Conservation (phyloP, 2,113 vertebrate genomes). For the Ondatra zibethicus region DNA sequence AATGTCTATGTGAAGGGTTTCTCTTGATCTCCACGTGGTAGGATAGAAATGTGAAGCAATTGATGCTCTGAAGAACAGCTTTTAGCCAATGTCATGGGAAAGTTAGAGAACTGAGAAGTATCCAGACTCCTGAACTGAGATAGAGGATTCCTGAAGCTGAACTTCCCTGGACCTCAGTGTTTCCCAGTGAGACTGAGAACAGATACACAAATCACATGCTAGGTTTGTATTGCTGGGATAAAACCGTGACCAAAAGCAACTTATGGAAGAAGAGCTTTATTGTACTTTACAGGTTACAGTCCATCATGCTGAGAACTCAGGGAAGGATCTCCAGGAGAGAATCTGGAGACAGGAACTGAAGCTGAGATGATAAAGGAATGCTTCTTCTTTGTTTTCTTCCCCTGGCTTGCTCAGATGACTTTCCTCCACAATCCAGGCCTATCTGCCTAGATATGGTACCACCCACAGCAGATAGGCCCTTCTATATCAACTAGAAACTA, state of each 20-base stretch:
- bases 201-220: background rate
- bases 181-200: background rate
- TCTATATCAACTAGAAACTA: background rate
- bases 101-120: background rate
- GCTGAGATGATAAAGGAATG: background rate
- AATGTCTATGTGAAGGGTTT: background rate
- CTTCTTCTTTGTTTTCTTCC: background rate
- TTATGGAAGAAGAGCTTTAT: background rate
- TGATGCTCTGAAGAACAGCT: background rate
- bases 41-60: background rate
- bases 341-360: background rate
- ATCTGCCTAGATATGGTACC: background rate
- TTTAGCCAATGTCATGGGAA: background rate
- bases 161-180: background rate
- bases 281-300: background rate
- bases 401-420: background rate
- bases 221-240: background rate
- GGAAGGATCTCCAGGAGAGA: background rate
- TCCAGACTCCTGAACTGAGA: background rate
- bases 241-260: background rate
- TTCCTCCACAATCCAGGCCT: background rate
- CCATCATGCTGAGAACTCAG: background rate
- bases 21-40: background rate
- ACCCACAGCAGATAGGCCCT: fast-evolving
- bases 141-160: background rate